Conservation (phyloP, 1,140 invertebrate species). For the Acyrthosiphon pisum region DNA sequence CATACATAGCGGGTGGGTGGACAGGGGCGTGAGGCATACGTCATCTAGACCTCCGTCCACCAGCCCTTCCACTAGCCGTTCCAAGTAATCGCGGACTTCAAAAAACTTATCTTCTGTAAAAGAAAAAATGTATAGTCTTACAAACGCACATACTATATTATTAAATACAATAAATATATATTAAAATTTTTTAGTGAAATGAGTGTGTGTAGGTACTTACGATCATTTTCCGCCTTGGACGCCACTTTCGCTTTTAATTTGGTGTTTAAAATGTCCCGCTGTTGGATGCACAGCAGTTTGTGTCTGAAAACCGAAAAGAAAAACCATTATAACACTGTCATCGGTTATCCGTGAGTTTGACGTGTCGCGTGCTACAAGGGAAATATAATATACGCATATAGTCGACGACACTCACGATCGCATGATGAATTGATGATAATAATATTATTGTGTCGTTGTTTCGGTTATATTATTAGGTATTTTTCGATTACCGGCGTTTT, state of each 20-base stretch:
- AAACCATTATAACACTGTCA: not conserved
- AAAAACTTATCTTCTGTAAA: slow-evolving; percentile 55
- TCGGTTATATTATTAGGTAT: not conserved
- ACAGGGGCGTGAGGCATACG: slow-evolving; percentile 62
- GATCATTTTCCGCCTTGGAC: slow-evolving; percentile 12
- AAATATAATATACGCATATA: not conserved
- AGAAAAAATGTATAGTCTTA: not conserved
- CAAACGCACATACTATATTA: too few relatives aligned
- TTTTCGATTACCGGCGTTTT: not conserved
- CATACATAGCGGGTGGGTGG: slow-evolving; percentile 62
- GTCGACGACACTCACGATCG: not conserved
- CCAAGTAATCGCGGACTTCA: slow-evolving; percentile 63
- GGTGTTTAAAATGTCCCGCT: slow-evolving; percentile 22
- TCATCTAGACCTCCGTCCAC: slow-evolving; percentile 62
- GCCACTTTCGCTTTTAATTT: slow-evolving; percentile 52
- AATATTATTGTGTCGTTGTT: not conserved
- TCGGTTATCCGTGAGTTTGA: not conserved
- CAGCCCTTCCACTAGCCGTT: slow-evolving; percentile 63
- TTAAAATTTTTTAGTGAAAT: not conserved
- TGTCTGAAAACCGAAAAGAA: slow-evolving; percentile 20
- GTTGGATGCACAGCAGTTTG: not conserved
- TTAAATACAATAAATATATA: not conserved
- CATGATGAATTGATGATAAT: not conserved
- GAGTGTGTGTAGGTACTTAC: not conserved
- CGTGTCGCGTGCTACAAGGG: too few relatives aligned